Base-by-base conservation (phyloP, 1,140 invertebrate genomes). In the Piezodorus guildinii region DNA sequence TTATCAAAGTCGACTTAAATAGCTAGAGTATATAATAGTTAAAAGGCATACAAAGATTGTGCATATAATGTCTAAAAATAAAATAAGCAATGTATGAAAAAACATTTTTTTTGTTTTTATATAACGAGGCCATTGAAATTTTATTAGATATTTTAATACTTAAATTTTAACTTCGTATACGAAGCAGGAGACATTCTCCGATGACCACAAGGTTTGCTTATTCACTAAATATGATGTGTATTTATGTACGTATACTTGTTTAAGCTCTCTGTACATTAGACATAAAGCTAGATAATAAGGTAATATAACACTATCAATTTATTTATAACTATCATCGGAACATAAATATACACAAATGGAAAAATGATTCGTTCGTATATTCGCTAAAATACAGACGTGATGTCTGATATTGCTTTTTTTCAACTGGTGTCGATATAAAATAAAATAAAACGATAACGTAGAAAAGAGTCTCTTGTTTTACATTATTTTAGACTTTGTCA, bases 1-100 rank as follows among this genome's bases (percentile, higher is more conserved):
- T 30, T 19, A 52, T 43, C 9, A 34, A 34, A 54, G 62, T 63
- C 30, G 62, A 63, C 62, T 56, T 34, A 52, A 63, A 63, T 52
- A 63, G 46, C 34, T 52, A 63, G 34, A 63, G 62, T 60, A 60
- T 52, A 52, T 60, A 60, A 60, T 60, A 60, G 58, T 60, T 60
- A 63, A 63, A 66, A 66, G 65, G 65, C 65, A 66, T 66, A 66
- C 60, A 66, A 63, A 66, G 65, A 66, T 66, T 66, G 65, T 66
- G 65, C 65, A 66, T 60, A 65, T 62, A 62, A 66, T 46, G 54
- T 66, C 61, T 66, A 63, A 62, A 66, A 66, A 63, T 66, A 66
- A 66, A 66, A 62, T 66, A 66, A 66, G 65, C 65, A 52, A 63
- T 60, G 46, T 65, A 56, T 63, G 43, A 66, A 66, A 60, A 49